Evolutionary conservation across 92 coral and sea anemone genomes (phyloP).

Genomic region (Palythoa caribaeorum): DNA sequence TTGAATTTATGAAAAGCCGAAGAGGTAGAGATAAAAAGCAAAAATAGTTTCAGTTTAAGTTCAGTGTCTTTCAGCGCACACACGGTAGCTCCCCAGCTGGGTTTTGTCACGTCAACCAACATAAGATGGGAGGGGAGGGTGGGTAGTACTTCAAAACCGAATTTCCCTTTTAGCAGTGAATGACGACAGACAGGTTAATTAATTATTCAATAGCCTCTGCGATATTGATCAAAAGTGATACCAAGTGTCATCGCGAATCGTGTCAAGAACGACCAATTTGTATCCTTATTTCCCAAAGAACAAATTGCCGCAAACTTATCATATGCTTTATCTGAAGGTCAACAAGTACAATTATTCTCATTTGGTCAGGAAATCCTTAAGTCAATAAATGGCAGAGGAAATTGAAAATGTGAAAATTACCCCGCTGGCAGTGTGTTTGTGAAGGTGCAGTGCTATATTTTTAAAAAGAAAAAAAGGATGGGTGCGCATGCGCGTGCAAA

Average conservation of each 20-base stretch:
- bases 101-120: not conserved
- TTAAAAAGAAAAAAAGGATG: not conserved
- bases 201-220: not conserved
- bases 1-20: not conserved
- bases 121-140: conserved; percentile 39
- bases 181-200: conserved; percentile 3
- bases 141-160: not conserved
- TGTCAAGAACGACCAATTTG: not conserved
- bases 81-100: not conserved
- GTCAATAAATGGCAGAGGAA: not conserved
- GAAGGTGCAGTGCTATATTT: conserved; percentile 14
- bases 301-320: not conserved
- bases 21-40: conserved; percentile 14
- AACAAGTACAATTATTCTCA: not conserved
- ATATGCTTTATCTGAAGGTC: not conserved
- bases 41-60: conserved; percentile 37
- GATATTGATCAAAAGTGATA: not conserved
- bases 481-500: conserved; percentile 1
- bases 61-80: conserved; percentile 25
- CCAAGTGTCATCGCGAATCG: not conserved
- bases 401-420: not conserved
- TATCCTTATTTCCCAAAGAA: not conserved
- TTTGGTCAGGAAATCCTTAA: not conserved
- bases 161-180: not conserved
- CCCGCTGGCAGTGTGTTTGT: not conserved